A percentile compares a stretch with the other conserved stretches of the same genome.
Evolutionary conservation across 2,113 vertebrate genomes (phyloP).

Genomic region (Muscicapa adusta): DNA sequence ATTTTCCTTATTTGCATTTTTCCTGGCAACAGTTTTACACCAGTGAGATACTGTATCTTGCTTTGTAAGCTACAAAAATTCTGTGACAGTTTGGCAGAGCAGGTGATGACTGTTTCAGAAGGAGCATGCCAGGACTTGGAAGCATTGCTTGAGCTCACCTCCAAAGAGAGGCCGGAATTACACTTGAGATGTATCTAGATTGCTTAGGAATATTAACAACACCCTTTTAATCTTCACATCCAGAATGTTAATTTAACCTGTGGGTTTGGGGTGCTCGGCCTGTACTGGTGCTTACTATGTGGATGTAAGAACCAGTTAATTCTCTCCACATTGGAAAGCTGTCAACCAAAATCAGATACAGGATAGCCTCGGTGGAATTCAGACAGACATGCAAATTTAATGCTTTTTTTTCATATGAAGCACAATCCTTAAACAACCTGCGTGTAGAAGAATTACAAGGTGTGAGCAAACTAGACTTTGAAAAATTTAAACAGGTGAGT

Average conservation of each 20-base stretch:
- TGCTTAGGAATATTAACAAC: background rate
- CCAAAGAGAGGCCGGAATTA: background rate
- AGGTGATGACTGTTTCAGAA: background rate
- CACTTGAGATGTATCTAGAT: accelerated
- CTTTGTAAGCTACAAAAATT: background rate
- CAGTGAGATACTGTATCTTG: background rate
- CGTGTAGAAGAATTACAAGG: background rate
- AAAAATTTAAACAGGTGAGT: background rate
- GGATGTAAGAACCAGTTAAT: background rate
- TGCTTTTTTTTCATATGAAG: background rate
- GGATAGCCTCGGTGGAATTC: background rate
- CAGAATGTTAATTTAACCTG: background rate
- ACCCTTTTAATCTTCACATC: background rate
- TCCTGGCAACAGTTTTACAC: background rate
- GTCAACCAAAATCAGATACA: background rate
- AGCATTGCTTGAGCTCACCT: background rate
- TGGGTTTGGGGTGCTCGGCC: background rate
- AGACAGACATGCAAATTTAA: background rate
- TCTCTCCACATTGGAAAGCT: accelerated
- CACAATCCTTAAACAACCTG: background rate
- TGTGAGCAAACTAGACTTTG: background rate
- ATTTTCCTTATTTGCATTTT: background rate
- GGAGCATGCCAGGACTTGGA: background rate
- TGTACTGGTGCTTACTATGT: background rate
- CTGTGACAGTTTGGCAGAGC: background rate